Evolutionary conservation across 2,113 vertebrate genomes (phyloP), one percentile per base, ranked within the genome.

Genomic region (Rhinolophus sinicus): DNA sequence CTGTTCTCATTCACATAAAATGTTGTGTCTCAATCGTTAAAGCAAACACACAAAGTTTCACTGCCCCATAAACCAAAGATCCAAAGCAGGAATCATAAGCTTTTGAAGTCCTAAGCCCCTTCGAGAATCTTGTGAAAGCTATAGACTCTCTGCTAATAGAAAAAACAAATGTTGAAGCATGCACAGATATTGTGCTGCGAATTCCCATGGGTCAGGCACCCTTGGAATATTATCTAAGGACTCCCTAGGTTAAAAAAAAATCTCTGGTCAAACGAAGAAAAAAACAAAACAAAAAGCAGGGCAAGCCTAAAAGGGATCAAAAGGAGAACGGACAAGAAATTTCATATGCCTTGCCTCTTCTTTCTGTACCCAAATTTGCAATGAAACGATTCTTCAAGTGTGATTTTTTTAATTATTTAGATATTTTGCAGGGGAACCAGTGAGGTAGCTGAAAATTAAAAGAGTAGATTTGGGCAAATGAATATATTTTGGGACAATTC

Each of bases 11-110:
- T 96, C 58, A 24, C 87, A 90, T 96, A 96, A 98, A 97, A 95
- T 85, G 58, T 81, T 97, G 56, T 94, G 89, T 96, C 96, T 97
- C 95, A 84, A 47, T 93, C n/a, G 0, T 92, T 95, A 97, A 96
- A 94, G 62, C 85, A 97, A 96, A 94, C 87, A 93, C 56, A 90
- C 73, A 83, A 75, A 96, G 69, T 97, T 97, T 93, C 90, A 93
- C 83, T 93, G 95, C 80, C 54, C 95, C 94, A 95, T 97, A 97
- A 97, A 97, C 86, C 93, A 85, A 96, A 91, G 81, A 95, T 95
- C 77, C 91, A 97, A 97, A 92, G 77, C 67, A 92, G 62, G 82
- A 69, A 89, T 94, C 77, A 90, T 95, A 96, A 96, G 73, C 40
- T 85, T 96, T 83, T 65, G 89, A 92, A 97, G 91, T 93, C 56